Percentiles rank a stretch among this genome's conserved stretches.
Conservation (phyloP, 1,140 invertebrate species). For the Armadillidium nasatum region DNA sequence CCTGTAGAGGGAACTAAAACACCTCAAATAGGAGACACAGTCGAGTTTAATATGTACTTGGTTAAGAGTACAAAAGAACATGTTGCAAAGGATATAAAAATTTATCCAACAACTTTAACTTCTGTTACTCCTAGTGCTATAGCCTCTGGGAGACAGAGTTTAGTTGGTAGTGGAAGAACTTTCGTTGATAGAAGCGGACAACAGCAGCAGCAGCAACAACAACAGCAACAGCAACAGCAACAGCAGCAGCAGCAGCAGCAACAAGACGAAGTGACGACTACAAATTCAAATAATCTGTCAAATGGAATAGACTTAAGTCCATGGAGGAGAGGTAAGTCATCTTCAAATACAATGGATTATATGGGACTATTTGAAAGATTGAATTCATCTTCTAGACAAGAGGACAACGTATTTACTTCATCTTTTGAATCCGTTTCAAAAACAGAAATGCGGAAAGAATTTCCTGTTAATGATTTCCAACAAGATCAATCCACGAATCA, state of each 20-base stretch:
- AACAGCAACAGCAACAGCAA: constrained; percentile 12
- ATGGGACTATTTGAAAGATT: constrained; percentile 30
- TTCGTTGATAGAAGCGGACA: neutral
- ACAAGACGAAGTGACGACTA: neutral
- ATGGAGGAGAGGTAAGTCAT: no score
- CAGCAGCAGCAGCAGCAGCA: constrained; percentile 9
- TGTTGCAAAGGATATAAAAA: neutral
- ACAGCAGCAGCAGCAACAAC: constrained; percentile 11
- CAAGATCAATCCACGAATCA: no score
- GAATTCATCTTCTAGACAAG: constrained; percentile 22
- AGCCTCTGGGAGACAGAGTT: neutral
- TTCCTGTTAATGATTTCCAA: no score
- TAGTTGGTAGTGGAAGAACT: neutral
- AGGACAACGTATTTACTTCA: no score
- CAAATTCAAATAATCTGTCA: no score
- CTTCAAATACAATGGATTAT: no score
- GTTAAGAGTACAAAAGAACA: constrained; percentile 35
- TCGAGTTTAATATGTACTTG: constrained; percentile 37
- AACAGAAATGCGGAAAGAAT: no score
- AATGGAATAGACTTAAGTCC: no score
- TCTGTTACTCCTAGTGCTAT: neutral
- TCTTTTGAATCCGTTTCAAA: no score
- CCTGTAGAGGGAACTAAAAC: constrained; percentile 35
- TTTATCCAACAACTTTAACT: neutral
- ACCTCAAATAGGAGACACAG: constrained; percentile 32